phyloP scores from a whole-genome alignment of 37 sponge, comb jelly and placozoan genomes.

The Mnemiopsis leidyi region DNA sequence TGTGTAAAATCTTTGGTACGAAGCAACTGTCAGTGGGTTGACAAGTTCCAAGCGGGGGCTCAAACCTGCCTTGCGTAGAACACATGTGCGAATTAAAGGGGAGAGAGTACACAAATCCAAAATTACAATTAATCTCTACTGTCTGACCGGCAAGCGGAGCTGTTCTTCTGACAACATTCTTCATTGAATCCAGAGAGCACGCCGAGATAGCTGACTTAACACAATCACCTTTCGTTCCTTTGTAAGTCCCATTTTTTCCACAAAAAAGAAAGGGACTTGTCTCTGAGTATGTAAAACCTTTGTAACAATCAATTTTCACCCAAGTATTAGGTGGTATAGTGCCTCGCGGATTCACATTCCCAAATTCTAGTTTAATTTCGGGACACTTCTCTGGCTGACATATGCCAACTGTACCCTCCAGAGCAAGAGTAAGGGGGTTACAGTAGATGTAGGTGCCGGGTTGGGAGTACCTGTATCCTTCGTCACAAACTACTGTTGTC shows the following conservation, averaged over 20 bases:
- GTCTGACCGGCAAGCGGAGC: background rate
- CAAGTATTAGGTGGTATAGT: background rate
- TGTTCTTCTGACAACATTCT: background rate
- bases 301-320: background rate
- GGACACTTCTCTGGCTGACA: slow-evolving; percentile 1
- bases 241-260: background rate
- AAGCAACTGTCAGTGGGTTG: background rate
- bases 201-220: background rate
- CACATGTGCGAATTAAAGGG: background rate
- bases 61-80: background rate
- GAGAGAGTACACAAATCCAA: background rate
- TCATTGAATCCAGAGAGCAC: background rate
- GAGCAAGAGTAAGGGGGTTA: background rate
- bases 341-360: background rate
- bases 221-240: background rate
- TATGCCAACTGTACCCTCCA: background rate
- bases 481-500: background rate
- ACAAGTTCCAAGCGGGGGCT: background rate
- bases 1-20: background rate
- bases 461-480: background rate
- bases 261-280: background rate
- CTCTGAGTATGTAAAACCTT: background rate
- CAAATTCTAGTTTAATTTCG: background rate
- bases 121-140: background rate
- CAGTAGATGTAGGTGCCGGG: background rate